These are phyloP conservation scores for Pterobdella sp. DNA, from an alignment of 2,888 invertebrate species.

Conservation along the genomic window DNA sequence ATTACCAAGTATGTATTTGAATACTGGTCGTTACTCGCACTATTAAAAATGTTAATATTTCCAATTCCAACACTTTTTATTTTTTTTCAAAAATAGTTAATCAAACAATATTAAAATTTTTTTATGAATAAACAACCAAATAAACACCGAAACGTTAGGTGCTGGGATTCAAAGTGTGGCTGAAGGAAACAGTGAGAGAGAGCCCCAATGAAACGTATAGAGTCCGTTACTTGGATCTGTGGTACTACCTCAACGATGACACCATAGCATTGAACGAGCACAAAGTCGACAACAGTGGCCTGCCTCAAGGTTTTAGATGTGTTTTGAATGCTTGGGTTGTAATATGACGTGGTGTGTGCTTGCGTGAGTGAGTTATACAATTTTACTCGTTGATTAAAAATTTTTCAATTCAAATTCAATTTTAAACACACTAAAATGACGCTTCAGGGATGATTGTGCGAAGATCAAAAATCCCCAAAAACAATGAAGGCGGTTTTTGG, in stretches of 20 bases:
- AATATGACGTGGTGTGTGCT: too few relatives aligned
- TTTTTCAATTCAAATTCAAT: background rate
- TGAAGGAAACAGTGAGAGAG: constrained; percentile 70
- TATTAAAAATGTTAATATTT: background rate
- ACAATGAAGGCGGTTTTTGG: constrained; percentile 62
- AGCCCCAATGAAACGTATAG: constrained; percentile 66
- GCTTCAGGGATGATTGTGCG: constrained; percentile 64
- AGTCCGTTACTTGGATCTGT: constrained; percentile 54
- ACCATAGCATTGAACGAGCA: constrained; percentile 51
- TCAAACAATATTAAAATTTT: background rate
- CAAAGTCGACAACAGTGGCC: constrained; percentile 50
- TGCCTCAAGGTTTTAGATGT: constrained; percentile 48
- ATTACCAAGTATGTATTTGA: too few relatives aligned
- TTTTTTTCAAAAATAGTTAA: background rate
- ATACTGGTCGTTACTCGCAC: too few relatives aligned
- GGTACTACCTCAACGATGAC: constrained; percentile 52
- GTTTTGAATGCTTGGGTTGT: background rate
- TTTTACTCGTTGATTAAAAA: background rate
- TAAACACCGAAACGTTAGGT: constrained; percentile 54
- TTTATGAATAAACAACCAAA: background rate
- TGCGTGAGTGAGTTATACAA: too few relatives aligned
- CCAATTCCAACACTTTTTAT: background rate
- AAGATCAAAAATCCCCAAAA: constrained; percentile 67
- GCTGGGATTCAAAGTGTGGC: constrained; percentile 71
- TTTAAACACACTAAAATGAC: background rate